Evolutionary conservation across 2,797 vertebrate species (phyloP).

Genomic region (Catostomus latipinnis): DNA sequence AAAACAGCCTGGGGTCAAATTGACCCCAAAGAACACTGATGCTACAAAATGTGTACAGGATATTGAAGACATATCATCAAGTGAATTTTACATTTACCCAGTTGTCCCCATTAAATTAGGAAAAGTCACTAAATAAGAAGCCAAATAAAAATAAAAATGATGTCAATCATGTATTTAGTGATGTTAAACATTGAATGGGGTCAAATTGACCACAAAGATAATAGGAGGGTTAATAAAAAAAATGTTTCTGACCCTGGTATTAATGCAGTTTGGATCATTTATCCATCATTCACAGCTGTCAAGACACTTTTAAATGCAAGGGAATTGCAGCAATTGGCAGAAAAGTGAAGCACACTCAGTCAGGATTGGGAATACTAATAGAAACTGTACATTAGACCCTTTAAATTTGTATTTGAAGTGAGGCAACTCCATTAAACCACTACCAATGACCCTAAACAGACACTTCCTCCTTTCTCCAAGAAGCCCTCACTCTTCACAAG

Average conservation of each 20-base stretch:
- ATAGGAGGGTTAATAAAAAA: background rate
- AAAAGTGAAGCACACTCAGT: slow-evolving; percentile 8
- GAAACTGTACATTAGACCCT: background rate
- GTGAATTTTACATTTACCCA: too few relatives aligned
- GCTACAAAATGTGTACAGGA: too few relatives aligned
- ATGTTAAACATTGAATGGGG: too few relatives aligned
- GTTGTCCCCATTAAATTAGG: background rate
- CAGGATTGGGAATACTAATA: background rate
- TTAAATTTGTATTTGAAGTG: background rate
- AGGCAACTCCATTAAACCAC: background rate
- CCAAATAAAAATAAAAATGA: background rate
- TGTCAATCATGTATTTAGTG: too few relatives aligned
- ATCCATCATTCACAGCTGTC: background rate
- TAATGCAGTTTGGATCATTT: background rate
- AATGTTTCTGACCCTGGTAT: background rate
- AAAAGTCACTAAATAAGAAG: slow-evolving; percentile 25
- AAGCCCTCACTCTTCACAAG: slow-evolving; percentile 50
- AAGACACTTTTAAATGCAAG: background rate
- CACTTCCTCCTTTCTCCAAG: slow-evolving; percentile 52
- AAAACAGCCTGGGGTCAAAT: too few relatives aligned
- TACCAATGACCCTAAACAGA: slow-evolving; percentile 15
- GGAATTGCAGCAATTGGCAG: background rate
- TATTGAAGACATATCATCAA: too few relatives aligned
- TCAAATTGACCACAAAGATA: background rate
- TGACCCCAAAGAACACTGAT: too few relatives aligned